Evolutionary conservation across 2,888 invertebrate species (phyloP).

Genomic region (Clistopyga incitator): DNA sequence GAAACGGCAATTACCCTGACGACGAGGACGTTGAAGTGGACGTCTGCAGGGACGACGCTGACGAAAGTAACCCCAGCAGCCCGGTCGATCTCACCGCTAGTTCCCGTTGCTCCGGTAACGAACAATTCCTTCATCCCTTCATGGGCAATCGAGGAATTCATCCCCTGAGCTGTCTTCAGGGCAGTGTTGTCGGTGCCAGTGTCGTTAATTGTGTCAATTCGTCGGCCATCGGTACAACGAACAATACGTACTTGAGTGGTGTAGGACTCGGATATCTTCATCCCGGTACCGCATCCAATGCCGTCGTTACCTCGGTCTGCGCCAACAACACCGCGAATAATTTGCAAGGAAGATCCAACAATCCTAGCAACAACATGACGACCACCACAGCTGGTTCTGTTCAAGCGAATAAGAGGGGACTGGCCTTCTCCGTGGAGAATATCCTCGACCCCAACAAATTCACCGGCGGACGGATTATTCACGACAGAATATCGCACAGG

Average conservation of each 20-base stretch:
- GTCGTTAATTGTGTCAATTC: constrained; percentile 60
- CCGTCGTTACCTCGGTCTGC: constrained; percentile 75
- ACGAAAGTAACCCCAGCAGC: constrained; percentile 82
- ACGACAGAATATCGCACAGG: constrained; percentile 75
- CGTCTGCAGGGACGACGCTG: constrained; percentile 78
- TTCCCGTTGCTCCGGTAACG: constrained; percentile 75
- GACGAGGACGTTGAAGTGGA: constrained; percentile 81
- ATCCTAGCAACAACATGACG: constrained; percentile 74
- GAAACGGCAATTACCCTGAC: constrained; percentile 76
- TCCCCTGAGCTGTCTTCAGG: constrained; percentile 77
- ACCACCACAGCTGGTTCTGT: constrained; percentile 83
- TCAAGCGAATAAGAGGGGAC: constrained; percentile 87
- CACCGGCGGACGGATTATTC: constrained; percentile 87
- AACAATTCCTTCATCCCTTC: constrained; percentile 78
- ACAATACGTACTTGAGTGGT: constrained; percentile 57
- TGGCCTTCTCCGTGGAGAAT: constrained; percentile 96
- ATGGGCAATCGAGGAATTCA: constrained; percentile 73
- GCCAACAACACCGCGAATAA: constrained; percentile 71
- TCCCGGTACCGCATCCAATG: constrained; percentile 72
- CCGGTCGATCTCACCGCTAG: constrained; percentile 84
- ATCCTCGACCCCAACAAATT: constrained; percentile 96
- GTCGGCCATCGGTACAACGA: constrained; percentile 49
- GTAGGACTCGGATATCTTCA: constrained; percentile 56
- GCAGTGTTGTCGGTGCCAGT: constrained; percentile 69
- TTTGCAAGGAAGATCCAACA: constrained; percentile 72